Base-by-base conservation (phyloP, 2,888 invertebrate species). In the Synergus umbraculus region DNA sequence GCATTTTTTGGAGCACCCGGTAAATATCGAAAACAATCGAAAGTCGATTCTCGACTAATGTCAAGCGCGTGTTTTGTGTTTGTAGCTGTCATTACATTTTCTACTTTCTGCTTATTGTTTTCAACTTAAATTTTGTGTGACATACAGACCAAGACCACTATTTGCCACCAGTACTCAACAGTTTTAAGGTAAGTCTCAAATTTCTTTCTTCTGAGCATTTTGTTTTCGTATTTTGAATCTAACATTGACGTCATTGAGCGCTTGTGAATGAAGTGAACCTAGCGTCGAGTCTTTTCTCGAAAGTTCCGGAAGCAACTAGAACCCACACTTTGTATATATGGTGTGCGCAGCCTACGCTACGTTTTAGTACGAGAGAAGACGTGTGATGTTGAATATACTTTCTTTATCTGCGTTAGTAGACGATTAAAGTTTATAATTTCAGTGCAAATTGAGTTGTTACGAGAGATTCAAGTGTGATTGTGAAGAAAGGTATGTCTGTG, bases 241-340 rank as follows among this genome's bases (percentile, higher is more conserved):
- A 3, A 10, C 8, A 29, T 10, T 73, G 49, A 73, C 73, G 73
- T 54, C 73, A 73, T 10, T 9, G 10, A 44, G 15, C 4, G 54
- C 29, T 15, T 3, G 4, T 2, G 13, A 10, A 76, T 65, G 79
- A 78, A 82, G 85, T 87, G 86, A 88, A 85, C 86, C 85, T 89
- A 87, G 85, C 85, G 86, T 87, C 88, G 85, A 86, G 85, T 83
- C 87, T 88, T 86, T 93, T 94, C 94, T 92, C 93, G 95, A 95
- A 95, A 93, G 93, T 95, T 95, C 95, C 94, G 94, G 95, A 95
- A 93, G 93, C 93, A 94, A 93, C 94, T 93, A 91, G 92, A 92
- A 89, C 86, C 86, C 85, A 87, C 92, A 93, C 93, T 94, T 94
- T 94, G 94, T 94, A 94, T 94, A 94, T 94, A 94, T 93, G 93